Percentiles rank a stretch among this genome's conserved stretches.
Evolutionary conservation across 2,888 invertebrate species (phyloP).

Genomic region (Orchestes rusci): DNA sequence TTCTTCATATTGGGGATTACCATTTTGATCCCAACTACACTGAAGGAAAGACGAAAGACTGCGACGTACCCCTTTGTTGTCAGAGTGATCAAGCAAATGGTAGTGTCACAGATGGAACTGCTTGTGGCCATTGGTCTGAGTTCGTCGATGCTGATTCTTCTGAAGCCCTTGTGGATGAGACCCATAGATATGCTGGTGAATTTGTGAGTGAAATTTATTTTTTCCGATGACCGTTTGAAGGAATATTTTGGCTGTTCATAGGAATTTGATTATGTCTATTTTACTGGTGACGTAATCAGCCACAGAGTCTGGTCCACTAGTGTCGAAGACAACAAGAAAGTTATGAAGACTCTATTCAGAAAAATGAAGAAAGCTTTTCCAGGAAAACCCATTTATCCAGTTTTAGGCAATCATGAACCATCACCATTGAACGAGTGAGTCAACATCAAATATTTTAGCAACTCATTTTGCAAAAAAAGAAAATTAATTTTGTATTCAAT

Average conservation of each 20-base stretch:
- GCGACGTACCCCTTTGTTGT: constrained; percentile 75
- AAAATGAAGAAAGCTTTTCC: constrained; percentile 38
- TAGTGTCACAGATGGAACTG: constrained; percentile 26
- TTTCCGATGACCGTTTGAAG: too few relatives aligned
- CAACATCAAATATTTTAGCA: constrained; percentile 30
- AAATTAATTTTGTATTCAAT: not conserved
- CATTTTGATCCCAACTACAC: constrained; percentile 74
- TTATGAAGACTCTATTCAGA: constrained; percentile 49
- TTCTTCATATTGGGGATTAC: constrained; percentile 70
- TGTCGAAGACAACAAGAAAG: constrained; percentile 52
- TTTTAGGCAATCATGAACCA: constrained; percentile 65
- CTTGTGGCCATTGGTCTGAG: constrained; percentile 76
- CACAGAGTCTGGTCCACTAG: constrained; percentile 83
- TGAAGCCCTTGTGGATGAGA: constrained; percentile 55
- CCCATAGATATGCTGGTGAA: constrained; percentile 42
- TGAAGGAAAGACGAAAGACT: constrained; percentile 58
- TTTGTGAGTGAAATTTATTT: too few relatives aligned
- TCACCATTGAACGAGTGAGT: constrained; percentile 74
- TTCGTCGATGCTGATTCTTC: constrained; percentile 71
- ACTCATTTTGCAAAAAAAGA: not conserved
- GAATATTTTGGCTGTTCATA: constrained; percentile 6
- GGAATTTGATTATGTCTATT: constrained; percentile 59
- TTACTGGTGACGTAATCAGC: constrained; percentile 80
- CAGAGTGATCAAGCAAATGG: constrained; percentile 51
- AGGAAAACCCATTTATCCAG: constrained; percentile 49